Conservation (phyloP, 2,113 vertebrate species). For the Pedionomus torquatus region DNA sequence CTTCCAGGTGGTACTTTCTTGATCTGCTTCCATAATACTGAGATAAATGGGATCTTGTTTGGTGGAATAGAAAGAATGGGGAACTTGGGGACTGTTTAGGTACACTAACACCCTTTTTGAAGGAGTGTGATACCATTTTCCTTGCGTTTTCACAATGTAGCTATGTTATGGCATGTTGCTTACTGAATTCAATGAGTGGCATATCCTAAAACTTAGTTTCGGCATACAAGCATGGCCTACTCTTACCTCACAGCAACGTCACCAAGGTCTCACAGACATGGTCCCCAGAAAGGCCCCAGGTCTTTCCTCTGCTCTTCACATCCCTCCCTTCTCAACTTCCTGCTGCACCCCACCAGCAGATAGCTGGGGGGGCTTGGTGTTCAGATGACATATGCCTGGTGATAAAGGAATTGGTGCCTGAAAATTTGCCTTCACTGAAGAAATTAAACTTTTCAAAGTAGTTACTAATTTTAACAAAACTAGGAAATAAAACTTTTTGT, state of each 20-base stretch:
- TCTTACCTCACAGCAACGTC: background rate
- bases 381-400: background rate
- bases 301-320: background rate
- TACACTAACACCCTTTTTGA: background rate
- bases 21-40: background rate
- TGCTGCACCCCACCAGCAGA: background rate
- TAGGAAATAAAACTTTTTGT: background rate
- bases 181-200: background rate
- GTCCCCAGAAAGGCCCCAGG: background rate
- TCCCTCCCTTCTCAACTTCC: background rate
- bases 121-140: background rate
- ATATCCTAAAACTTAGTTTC: background rate
- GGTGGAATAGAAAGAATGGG: background rate
- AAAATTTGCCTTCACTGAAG: background rate
- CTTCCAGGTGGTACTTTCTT: background rate
- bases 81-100: background rate
- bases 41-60: background rate
- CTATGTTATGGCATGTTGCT: background rate
- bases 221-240: background rate
- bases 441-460: background rate
- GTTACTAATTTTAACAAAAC: background rate
- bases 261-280: background rate
- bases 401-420: background rate
- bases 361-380: rapidly evolving
- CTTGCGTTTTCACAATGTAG: background rate